Evolutionary conservation across 1,140 invertebrate genomes (phyloP).

Genomic region (Nephila pilipes): DNA sequence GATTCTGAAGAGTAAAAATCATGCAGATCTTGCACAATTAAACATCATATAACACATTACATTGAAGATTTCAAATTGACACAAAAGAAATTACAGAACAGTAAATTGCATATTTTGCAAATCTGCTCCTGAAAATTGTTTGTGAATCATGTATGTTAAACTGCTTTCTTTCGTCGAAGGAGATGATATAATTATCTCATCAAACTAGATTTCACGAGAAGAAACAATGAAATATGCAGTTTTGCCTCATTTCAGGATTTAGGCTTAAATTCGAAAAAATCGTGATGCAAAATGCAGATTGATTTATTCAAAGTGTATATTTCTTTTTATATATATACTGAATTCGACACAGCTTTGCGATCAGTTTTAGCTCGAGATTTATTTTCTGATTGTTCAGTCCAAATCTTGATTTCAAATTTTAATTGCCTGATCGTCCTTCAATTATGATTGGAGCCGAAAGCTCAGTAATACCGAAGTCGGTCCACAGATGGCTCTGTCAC

Average conservation of each 20-base stretch:
- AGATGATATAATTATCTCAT: neutral
- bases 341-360: neutral
- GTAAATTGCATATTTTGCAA: neutral
- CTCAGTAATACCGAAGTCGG: slow-evolving; percentile 24
- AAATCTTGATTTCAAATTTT: neutral
- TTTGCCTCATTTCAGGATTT: neutral
- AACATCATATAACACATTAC: slow-evolving; percentile 38
- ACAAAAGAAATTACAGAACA: slow-evolving; percentile 8
- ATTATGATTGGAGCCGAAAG: slow-evolving; percentile 70
- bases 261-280: neutral
- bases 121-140: neutral
- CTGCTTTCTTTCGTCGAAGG: neutral
- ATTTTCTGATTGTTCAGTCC: neutral
- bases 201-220: neutral
- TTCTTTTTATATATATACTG: neutral
- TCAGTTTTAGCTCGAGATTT: neutral
- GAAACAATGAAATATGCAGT: neutral
- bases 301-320: neutral
- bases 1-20: slow-evolving; percentile 29
- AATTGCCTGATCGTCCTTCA: slow-evolving; percentile 58
- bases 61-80: slow-evolving; percentile 14
- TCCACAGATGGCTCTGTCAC: slow-evolving; percentile 73
- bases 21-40: slow-evolving; percentile 30
- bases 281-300: neutral
- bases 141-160: neutral